phyloP scores from a whole-genome alignment of 2,113 vertebrate genomes.

The Corythoichthys intestinalis region DNA sequence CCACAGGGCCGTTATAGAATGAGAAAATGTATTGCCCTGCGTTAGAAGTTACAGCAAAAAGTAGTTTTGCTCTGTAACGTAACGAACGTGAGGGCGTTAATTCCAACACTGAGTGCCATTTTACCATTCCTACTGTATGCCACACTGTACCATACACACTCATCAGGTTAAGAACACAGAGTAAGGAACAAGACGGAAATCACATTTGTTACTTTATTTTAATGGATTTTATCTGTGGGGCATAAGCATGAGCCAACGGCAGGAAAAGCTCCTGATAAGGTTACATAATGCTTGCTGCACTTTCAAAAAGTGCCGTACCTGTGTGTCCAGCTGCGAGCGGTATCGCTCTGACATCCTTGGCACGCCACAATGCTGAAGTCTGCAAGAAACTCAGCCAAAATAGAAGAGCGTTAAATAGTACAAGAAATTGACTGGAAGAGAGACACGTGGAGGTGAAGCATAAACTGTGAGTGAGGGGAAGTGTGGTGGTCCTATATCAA shows the following conservation, averaged over 20 bases:
- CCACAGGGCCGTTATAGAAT: slow-evolving; percentile 22
- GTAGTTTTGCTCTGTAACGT: too few species aligned
- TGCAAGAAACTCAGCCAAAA: slow-evolving; percentile 1
- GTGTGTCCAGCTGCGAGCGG: slow-evolving; percentile 13
- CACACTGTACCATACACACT: slow-evolving; percentile 37
- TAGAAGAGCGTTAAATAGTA: slow-evolving; percentile 6
- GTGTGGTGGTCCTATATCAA: slow-evolving; percentile 36
- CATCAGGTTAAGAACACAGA: slow-evolving; percentile 13
- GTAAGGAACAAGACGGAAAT: slow-evolving; percentile 11
- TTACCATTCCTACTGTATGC: slow-evolving; percentile 29
- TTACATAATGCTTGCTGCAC: slow-evolving; percentile 15
- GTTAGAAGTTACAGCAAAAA: too few species aligned
- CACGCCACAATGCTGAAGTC: slow-evolving; percentile 6
- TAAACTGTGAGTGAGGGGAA: slow-evolving; percentile 17
- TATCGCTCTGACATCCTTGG: slow-evolving; percentile 15
- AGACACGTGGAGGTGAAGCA: slow-evolving; percentile 15
- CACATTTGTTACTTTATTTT: slow-evolving; percentile 20
- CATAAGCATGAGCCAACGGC: slow-evolving; percentile 28
- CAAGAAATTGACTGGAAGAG: slow-evolving; percentile 11
- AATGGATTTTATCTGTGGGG: slow-evolving; percentile 26
- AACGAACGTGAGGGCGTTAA: too few species aligned
- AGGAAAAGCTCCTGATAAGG: slow-evolving; percentile 30
- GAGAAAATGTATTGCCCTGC: slow-evolving; percentile 38
- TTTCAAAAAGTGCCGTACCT: slow-evolving; percentile 30
- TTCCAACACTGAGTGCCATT: slow-evolving; percentile 22